Conservation (phyloP, 2,797 vertebrate species). For the Holocentrus rufus region DNA sequence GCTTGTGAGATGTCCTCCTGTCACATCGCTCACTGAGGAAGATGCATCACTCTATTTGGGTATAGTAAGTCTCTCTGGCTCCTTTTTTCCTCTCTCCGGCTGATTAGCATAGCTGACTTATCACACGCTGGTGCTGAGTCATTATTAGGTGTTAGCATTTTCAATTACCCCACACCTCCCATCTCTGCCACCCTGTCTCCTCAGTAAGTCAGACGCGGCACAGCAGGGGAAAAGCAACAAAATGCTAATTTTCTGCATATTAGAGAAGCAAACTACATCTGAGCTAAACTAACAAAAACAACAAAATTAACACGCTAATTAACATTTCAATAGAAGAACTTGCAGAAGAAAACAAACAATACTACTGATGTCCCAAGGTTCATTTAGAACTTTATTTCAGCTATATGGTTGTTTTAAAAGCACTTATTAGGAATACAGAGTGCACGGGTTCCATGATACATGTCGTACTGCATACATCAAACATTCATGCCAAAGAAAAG, state of each 20-base stretch:
- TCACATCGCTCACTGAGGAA: slow-evolving; percentile 48
- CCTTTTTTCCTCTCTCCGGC: slow-evolving; percentile 1
- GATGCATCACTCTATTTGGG: slow-evolving; percentile 60
- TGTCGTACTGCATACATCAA: slow-evolving; percentile 80
- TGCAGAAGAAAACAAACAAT: not conserved
- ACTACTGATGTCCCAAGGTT: slow-evolving; percentile 52
- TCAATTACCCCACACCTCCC: slow-evolving; percentile 71
- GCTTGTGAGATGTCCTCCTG: slow-evolving; percentile 53
- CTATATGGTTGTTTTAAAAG: slow-evolving; percentile 82
- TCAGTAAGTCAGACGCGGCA: slow-evolving; percentile 70
- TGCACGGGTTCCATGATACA: slow-evolving; percentile 77
- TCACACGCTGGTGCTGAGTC: slow-evolving; percentile 71
- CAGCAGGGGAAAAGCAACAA: slow-evolving; percentile 78
- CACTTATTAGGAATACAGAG: slow-evolving; percentile 84
- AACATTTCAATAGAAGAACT: slow-evolving; percentile 21
- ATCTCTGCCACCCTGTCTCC: slow-evolving; percentile 58
- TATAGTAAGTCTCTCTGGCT: slow-evolving; percentile 14
- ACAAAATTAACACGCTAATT: slow-evolving; percentile 7
- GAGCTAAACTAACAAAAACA: slow-evolving; percentile 49
- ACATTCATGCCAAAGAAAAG: slow-evolving; percentile 81
- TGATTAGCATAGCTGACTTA: slow-evolving; percentile 72
- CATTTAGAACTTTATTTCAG: slow-evolving; percentile 82
- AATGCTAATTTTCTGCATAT: slow-evolving; percentile 65
- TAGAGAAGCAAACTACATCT: slow-evolving; percentile 34
- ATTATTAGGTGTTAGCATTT: slow-evolving; percentile 75